Base-by-base conservation (phyloP, 2,797 vertebrate genomes). In the Ctenosaura bakeri region DNA sequence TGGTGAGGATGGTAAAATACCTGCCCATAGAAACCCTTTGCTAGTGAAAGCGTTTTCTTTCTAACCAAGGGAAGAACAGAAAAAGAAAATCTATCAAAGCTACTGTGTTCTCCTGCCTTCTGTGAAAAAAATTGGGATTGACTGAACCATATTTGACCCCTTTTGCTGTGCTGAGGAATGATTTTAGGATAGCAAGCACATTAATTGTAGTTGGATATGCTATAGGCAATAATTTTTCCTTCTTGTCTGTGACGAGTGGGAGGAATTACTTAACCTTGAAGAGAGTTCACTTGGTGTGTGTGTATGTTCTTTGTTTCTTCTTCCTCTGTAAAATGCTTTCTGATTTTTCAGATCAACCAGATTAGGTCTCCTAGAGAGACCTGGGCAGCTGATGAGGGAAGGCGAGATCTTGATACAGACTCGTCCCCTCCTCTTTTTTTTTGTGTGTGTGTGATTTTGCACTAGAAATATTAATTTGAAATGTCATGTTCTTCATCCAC, bases 161-260 rank as follows among this genome's bases (percentile, higher is more conserved):
- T 0, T 85, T 83, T 85, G 59, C 78, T 84, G 26, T 87, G 50
- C 88, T 86, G 46, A 87, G 32, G 59, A 83, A 54, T 74, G 56
- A 90, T 76, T 77, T 85, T 86, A 87, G n/a, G 89, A 24, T 89
- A 54, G 84, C 66, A 88, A 78, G 12, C n/a, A 52, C 26, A 71
- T 87, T 89, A 90, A 90, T 86, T 91, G 87, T 46, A 91, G 46
- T 29, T 92, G 54, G 74, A 52, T 89, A 79, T 88, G 76, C 90
- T 83, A 29, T 76, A 91, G 66, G 24, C 85, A 86, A 79, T 54
- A 89, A 56, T 94, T 92, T 90, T 77, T 90, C 52, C 14, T 90
- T 77, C 76, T 93, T 46, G 2, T 90, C 29, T 54, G 12, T 84
- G 89, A 7, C 73, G 88, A 87, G 76, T 69, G 77, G 89, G 66